Conservation (phyloP, 2,888 invertebrate genomes). For the Rapana venosa region DNA sequence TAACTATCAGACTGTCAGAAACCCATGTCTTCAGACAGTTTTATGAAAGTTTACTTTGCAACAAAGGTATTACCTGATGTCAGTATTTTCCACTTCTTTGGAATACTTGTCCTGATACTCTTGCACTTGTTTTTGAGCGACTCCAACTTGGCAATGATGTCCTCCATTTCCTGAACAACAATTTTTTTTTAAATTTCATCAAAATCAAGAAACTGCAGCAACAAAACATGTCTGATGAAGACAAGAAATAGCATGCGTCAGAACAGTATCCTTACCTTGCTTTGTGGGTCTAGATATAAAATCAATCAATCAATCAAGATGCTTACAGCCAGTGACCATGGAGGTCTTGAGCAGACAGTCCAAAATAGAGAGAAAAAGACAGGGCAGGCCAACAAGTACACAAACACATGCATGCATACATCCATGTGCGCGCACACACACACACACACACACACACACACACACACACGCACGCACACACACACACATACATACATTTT, state of each 20-base stretch:
- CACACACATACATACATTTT: not conserved
- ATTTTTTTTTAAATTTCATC: not conserved
- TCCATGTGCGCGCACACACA: not conserved
- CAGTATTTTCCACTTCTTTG: conserved; percentile 44
- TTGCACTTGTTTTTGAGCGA: conserved; percentile 35
- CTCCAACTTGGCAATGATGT: conserved; percentile 46
- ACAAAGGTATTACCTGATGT: conserved; percentile 20
- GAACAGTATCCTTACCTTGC: no score
- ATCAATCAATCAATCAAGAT: no score
- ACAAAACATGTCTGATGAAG: not conserved
- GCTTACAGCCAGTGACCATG: no score
- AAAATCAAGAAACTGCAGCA: not conserved
- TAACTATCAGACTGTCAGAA: no score
- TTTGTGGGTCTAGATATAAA: no score
- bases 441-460: not conserved
- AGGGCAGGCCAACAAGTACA: not conserved
- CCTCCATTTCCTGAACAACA: conserved; percentile 46
- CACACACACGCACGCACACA: no score
- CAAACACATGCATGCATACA: no score
- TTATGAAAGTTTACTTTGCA: no score
- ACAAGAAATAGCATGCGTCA: not conserved
- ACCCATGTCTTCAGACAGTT: no score
- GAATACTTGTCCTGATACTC: conserved; percentile 43
- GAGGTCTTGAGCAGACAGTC: no score
- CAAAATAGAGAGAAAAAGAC: no score